These are phyloP conservation scores for Morpho helenor DNA, from an alignment of 2,888 invertebrate genomes.

Conservation along the genomic window DNA sequence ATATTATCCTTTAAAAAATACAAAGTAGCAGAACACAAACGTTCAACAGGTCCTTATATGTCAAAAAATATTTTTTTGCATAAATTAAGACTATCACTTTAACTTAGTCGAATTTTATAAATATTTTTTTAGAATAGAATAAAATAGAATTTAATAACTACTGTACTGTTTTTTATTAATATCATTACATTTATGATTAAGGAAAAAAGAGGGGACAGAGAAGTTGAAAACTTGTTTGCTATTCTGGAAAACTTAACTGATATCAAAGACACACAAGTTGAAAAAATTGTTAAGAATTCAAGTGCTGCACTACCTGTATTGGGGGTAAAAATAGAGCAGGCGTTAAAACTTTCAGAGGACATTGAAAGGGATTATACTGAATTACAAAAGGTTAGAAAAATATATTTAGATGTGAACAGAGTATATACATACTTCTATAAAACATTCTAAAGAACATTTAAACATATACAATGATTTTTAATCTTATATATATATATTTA, in stretches of 20 bases:
- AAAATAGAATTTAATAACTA: too few species aligned
- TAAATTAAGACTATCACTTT: too few species aligned
- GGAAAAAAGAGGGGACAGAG: constrained; percentile 88
- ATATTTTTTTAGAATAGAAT: too few species aligned
- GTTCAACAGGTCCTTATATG: too few species aligned
- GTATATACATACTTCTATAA: too few species aligned
- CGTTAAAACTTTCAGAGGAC: constrained; percentile 80
- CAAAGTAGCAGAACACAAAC: too few species aligned
- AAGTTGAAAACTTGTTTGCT: constrained; percentile 88
- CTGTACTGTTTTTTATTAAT: background rate
- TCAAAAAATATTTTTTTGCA: too few species aligned
- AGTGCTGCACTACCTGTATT: constrained; percentile 81
- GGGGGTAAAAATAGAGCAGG: constrained; percentile 82
- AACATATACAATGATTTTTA: background rate
- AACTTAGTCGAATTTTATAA: too few species aligned
- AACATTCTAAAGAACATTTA: too few species aligned
- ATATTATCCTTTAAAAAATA: too few species aligned
- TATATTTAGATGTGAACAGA: constrained; percentile 18
- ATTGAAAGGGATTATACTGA: constrained; percentile 80
- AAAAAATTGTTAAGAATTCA: constrained; percentile 81
- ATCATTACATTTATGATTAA: constrained; percentile 38
- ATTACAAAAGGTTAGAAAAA: constrained; percentile 68
- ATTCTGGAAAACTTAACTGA: constrained; percentile 88
- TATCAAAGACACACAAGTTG: constrained; percentile 86
- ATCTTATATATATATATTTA: too few species aligned